Conservation (phyloP, 2,888 invertebrate species). For the Odontocerum albicorne region DNA sequence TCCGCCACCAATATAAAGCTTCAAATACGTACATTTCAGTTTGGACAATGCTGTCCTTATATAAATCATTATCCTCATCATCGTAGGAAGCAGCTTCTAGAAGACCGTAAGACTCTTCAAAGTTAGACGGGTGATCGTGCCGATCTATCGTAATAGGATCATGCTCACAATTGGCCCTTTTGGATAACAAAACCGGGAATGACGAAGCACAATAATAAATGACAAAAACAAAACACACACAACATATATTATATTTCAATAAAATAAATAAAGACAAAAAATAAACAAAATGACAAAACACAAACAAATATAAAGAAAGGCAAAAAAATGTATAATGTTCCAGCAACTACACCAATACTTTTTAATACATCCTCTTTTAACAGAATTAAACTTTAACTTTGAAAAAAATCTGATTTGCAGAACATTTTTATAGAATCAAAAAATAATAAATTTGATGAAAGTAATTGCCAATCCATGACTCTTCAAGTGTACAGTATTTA, state of each 20-base stretch:
- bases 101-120: conserved; percentile 24
- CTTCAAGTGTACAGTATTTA: too few species aligned
- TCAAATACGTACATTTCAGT: conserved; percentile 7
- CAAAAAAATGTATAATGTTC: too few species aligned
- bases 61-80: conserved; percentile 13
- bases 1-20: background rate
- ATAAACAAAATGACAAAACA: background rate
- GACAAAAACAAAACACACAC: conserved; percentile 2
- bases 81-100: conserved; percentile 15
- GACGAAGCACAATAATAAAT: background rate
- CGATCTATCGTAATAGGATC: background rate
- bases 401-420: too few species aligned
- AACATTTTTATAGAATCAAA: too few species aligned
- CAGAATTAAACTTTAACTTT: too few species aligned
- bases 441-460: too few species aligned
- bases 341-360: too few species aligned
- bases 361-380: too few species aligned
- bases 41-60: background rate
- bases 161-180: conserved; percentile 12
- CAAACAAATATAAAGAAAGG: too few species aligned
- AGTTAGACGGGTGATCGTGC: background rate
- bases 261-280: background rate
- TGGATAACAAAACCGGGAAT: conserved; percentile 3
- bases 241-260: background rate
- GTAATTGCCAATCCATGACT: too few species aligned